Evolutionary conservation across 2,888 invertebrate genomes (phyloP), one percentile per base, ranked within the genome.

Genomic region (Platycheirus rosarum): DNA sequence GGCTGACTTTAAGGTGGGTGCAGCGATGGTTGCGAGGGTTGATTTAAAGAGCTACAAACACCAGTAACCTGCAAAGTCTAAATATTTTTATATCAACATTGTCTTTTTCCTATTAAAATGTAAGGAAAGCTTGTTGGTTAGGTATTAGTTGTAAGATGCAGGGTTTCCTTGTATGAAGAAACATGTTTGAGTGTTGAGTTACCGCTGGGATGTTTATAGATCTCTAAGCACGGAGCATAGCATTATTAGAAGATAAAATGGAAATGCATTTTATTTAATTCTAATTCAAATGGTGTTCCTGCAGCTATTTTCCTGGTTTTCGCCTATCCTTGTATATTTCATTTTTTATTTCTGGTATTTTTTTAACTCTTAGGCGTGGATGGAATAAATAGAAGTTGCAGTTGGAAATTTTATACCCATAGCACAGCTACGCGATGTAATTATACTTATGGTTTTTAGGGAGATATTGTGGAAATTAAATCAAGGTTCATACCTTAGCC

Each of bases 161-260:
- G 8, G 8, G 29, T 32, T 7, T 18, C 35, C 57, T 14, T 51
- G 68, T 13, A 75, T 75, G 66, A 68, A 75, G 75, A 75, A 20
- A 68, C 60, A 75, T 68, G 68, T 75, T 75, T 32, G 65, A 66
- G 49, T 74, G 44, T 73, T 66, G 18, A 42, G 57, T 74, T 66
- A 57, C 74, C 20, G 18, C 18, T 53, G 44, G 1, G 29, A 32
- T 23, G 18, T n/a, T 23, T 9, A 18, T 40, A 3, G 9, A n/a
- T 9, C 35, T 35, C 35, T 35, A 35, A 8, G 37, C 6, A n/a
- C 2, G 13, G 37, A 8, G 37, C 13, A 40, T 40, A 13, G 35
- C 37, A 40, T 40, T 35, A 35, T 8, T 8, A 2, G n/a, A 40
- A 13, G 13, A 13, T 3, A 40, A 48, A 40, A 57, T 46, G 8